Conservation (phyloP, 2,113 vertebrate genomes). For the Hiodon tergisus region DNA sequence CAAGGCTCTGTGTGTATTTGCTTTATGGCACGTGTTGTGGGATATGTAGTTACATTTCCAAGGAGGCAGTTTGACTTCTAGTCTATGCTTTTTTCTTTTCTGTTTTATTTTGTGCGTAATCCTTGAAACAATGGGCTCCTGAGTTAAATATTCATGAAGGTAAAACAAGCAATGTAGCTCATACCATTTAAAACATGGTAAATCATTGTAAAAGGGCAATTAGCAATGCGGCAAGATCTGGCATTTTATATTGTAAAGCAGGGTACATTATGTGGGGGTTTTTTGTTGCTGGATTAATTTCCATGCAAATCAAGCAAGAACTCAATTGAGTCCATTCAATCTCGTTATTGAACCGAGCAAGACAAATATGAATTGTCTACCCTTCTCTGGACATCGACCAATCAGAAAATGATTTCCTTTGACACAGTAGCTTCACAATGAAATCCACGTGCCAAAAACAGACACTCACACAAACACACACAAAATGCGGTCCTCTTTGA, state of each 20-base stretch:
- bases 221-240: too few relatives aligned
- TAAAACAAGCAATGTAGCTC: not conserved
- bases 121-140: too few relatives aligned
- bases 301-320: not conserved
- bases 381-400: conserved; percentile 18
- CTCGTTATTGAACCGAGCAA: not conserved
- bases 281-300: not conserved
- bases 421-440: conserved; percentile 30
- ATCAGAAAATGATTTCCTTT: conserved; percentile 30
- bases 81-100: not conserved
- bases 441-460: conserved; percentile 15
- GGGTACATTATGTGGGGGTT: not conserved
- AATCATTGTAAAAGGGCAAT: too few relatives aligned
- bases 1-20: not conserved
- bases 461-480: conserved; percentile 20
- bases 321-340: not conserved
- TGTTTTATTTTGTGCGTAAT: not conserved
- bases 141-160: not conserved
- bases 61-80: not conserved
- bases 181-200: too few relatives aligned
- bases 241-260: too few relatives aligned
- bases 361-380: conserved; percentile 2
- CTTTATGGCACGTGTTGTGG: not conserved
- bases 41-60: not conserved
- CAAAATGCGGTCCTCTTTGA: conserved; percentile 3